Conservation (phyloP, 2,113 vertebrate genomes). For the Microtus oregoni region DNA sequence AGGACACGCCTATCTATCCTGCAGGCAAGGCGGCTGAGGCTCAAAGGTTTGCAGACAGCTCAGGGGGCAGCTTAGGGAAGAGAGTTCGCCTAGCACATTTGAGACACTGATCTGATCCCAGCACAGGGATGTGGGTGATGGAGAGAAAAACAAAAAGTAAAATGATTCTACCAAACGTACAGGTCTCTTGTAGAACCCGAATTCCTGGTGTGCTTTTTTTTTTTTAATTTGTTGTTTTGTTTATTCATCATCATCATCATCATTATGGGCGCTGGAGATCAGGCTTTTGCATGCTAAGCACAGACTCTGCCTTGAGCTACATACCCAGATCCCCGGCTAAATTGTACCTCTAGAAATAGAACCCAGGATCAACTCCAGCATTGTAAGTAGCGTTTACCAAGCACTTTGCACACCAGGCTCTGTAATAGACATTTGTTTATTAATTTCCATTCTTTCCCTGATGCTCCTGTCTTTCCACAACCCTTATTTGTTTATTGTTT, state of each 20-base stretch:
- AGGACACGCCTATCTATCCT: neutral
- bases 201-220: neutral
- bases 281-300: neutral
- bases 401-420: neutral
- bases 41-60: neutral
- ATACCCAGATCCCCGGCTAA: neutral
- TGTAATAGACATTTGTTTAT: neutral
- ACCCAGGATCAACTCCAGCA: neutral
- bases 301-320: neutral
- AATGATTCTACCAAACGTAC: neutral
- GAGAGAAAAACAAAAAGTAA: neutral
- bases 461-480: neutral
- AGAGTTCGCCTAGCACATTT: neutral
- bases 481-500: neutral
- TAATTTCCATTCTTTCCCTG: neutral
- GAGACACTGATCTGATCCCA: neutral
- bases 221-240: neutral
- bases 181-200: neutral
- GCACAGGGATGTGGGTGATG: neutral
- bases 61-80: neutral
- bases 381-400: neutral
- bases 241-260: no score
- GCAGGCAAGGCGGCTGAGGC: slow-evolving; percentile 14
- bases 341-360: neutral
- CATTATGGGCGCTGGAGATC: no score